A percentile compares a stretch with the other conserved stretches of the same genome.
Evolutionary conservation across 2,113 vertebrate genomes (phyloP).

Genomic region (Syngnathus scovelli): DNA sequence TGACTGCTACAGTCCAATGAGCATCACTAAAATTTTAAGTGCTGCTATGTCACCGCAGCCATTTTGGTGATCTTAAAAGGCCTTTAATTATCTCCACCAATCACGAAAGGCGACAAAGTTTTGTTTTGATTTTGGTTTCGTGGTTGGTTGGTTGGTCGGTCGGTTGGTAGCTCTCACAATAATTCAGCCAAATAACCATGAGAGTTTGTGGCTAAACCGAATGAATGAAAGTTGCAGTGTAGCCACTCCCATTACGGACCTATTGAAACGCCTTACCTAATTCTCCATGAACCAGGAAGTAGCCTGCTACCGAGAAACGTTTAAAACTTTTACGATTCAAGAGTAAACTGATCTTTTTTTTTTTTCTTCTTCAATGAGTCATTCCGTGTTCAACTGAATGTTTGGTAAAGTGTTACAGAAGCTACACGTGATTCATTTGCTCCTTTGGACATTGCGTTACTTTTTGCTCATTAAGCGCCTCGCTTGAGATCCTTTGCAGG

Average conservation of each 20-base stretch:
- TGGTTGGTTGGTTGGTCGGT: not conserved
- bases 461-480: conserved; percentile 49
- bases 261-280: not conserved
- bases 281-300: not conserved
- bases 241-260: not conserved
- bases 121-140: not conserved
- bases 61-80: not conserved
- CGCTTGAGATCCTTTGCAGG: conserved; percentile 58
- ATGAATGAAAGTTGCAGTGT: not conserved
- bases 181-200: not conserved
- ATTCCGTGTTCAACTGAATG: conserved; percentile 20
- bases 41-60: not conserved
- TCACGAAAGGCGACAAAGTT: not conserved
- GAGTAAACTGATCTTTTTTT: not conserved
- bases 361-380: not conserved
- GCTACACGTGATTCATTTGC: conserved; percentile 63
- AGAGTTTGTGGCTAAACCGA: not conserved
- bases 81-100: not conserved
- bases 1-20: conserved; percentile 21
- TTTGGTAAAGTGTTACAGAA: conserved; percentile 53
- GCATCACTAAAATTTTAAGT: conserved; percentile 2
- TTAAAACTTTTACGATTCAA: not conserved
- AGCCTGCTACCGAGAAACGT: not conserved
- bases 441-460: conserved; percentile 39
- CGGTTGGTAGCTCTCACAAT: not conserved